Evolutionary conservation across 2,797 vertebrate genomes (phyloP).

Genomic region (Neomorphus geoffroyi): DNA sequence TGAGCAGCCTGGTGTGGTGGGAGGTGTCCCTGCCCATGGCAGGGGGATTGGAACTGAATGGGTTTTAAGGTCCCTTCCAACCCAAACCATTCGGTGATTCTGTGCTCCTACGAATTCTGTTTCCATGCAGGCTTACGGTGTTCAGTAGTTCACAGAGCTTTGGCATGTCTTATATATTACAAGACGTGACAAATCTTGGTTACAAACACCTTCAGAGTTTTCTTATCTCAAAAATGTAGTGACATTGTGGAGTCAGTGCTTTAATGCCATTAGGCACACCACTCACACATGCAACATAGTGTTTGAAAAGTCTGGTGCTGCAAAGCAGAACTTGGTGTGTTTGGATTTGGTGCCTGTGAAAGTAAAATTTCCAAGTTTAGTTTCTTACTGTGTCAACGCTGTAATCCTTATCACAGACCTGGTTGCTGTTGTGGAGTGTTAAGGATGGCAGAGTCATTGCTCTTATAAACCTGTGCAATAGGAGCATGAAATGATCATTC

Average conservation of each 20-base stretch:
- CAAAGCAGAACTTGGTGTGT: not conserved
- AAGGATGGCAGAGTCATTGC: not conserved
- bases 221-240: not conserved
- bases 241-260: rapidly evolving
- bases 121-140: rapidly evolving
- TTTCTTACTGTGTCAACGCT: not conserved
- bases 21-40: too few relatives aligned
- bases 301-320: not conserved
- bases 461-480: not conserved
- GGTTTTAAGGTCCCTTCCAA: too few relatives aligned
- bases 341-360: not conserved
- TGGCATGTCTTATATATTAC: not conserved
- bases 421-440: not conserved
- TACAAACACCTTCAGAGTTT: not conserved
- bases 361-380: not conserved
- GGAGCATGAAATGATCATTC: not conserved
- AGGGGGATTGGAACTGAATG: too few relatives aligned
- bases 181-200: not conserved
- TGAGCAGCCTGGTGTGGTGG: too few relatives aligned
- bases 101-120: too few relatives aligned
- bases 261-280: not conserved
- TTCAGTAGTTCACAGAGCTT: not conserved
- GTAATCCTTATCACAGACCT: not conserved
- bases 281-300: rapidly evolving
- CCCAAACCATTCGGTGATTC: too few relatives aligned